phyloP scores from a whole-genome alignment of 2,113 vertebrate genomes.

The Atlantisia rogersi region DNA sequence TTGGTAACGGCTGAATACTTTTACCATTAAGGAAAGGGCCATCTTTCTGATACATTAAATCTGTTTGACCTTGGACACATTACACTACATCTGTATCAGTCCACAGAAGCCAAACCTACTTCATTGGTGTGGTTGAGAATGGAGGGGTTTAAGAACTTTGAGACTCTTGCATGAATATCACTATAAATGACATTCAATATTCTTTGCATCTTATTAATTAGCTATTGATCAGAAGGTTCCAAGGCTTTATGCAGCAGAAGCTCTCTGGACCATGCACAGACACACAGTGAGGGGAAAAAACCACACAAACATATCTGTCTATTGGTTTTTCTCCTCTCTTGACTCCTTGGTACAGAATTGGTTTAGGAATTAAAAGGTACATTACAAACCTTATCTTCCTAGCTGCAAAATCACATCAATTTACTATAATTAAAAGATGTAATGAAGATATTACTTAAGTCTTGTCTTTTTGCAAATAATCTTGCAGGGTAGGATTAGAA shows the following conservation, averaged over 20 bases:
- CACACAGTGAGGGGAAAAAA: rapidly evolving
- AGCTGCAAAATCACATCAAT: neutral
- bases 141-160: neutral
- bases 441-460: neutral
- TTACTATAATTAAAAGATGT: neutral
- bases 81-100: rapidly evolving
- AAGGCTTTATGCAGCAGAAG: neutral
- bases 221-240: neutral
- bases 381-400: neutral
- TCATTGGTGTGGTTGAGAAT: neutral
- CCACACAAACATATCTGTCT: rapidly evolving
- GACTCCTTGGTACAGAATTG: neutral
- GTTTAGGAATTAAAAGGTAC: neutral
- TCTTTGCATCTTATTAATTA: neutral
- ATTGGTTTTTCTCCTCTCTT: neutral
- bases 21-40: neutral
- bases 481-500: neutral
- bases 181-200: rapidly evolving
- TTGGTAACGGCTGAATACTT: neutral
- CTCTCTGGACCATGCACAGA: rapidly evolving
- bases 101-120: neutral
- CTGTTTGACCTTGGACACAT: neutral
- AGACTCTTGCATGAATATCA: neutral
- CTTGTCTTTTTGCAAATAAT: neutral
- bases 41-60: neutral